Base-by-base conservation (phyloP, 2,797 vertebrate genomes). In the Anguilla marmorata region DNA sequence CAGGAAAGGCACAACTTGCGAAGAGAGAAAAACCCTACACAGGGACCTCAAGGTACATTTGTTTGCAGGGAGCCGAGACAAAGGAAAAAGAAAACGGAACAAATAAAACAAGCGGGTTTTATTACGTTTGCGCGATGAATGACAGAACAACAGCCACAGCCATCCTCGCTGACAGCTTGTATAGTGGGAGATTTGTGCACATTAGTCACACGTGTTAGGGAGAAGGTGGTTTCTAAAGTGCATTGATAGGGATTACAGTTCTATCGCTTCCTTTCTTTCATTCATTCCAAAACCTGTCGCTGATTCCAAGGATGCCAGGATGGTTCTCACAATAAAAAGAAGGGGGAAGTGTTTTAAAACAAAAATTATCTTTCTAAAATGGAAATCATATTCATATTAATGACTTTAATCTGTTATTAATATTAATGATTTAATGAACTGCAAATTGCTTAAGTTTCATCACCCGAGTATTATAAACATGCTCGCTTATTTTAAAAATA, bases 161-260 rank as follows among this genome's bases (percentile, higher is more conserved):
- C 94, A 92, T 95, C 93, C 93, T 94, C 88, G 84, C 94, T 95
- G 95, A 96, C 95, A 95, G 96, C 93, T 94, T 93, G 94, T 93
- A 94, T 95, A 96, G 95, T 94, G 86, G 92, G 94, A 95, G 96
- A 96, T 96, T 96, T 96, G 95, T 93, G 96, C 93, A 96, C 96
- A 96, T 97, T 96, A 96, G 96, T 96, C 96, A 96, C 96, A 96
- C 95, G 94, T 96, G 96, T 96, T 96, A 96, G 94, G 93, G 92
- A 96, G 95, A 96, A 95, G 95, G 95, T 96, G 95, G 94, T 94
- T 96, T 96, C 90, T 95, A 94, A 96, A 96, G 96, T 96, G 93
- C 95, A 95, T 95, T 94, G 95, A 95, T 93, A 88, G 93, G 95
- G 96, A 96, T 97, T 96, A 96, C 93, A 92, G 94, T 95, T 95